Base-by-base conservation (phyloP, 2,113 vertebrate species). In the Ictidomys tridecemlineatus region DNA sequence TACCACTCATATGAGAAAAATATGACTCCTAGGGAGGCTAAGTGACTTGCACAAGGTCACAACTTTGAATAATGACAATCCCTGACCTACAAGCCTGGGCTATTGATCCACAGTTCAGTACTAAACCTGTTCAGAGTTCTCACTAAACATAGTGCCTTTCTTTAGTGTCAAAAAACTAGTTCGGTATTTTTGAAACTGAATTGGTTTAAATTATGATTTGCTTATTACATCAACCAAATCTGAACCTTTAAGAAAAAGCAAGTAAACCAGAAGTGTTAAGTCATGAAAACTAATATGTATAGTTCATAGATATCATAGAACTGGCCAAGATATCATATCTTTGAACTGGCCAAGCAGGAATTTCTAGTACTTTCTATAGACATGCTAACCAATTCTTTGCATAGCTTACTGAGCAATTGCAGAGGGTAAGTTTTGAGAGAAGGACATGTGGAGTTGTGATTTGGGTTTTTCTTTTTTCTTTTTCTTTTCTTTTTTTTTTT, bases 211-310 rank as follows among this genome's bases (percentile, higher is more conserved):
- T 74, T 58, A 86, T 32, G 11, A 84, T 65, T 87, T 39, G 0
- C 10, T 18, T 17, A 65, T 84, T 61, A 65, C 39, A 51, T 28
- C 53, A n/a, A 77, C 80, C 51, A 63, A 87, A 13, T 69, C 18
- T 91, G 17, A 89, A 74, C 5, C 39, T 56, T 95, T 56, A 91
- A 79, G 63, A 72, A 80, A 73, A 74, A 45, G 20, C 42, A 93
- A 53, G 39, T 72, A 86, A 84, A 58, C 32, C 4, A 7, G 24
- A 77, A 94, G 28, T 37, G 5, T 70, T 83, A 39, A 76, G 32
- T 85, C n/a, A 53, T 24, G n/a, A 86, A 24, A 42, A 89, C 58
- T 45, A 74, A 51, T 73, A 76, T 42, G 37, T 72, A 53, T 58
- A 45, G 45, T 45, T 45, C 45, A 45, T 8, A 45, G 8, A 45